Evolutionary conservation across 2,113 vertebrate genomes (phyloP).

Genomic region (Eidolon helvum): DNA sequence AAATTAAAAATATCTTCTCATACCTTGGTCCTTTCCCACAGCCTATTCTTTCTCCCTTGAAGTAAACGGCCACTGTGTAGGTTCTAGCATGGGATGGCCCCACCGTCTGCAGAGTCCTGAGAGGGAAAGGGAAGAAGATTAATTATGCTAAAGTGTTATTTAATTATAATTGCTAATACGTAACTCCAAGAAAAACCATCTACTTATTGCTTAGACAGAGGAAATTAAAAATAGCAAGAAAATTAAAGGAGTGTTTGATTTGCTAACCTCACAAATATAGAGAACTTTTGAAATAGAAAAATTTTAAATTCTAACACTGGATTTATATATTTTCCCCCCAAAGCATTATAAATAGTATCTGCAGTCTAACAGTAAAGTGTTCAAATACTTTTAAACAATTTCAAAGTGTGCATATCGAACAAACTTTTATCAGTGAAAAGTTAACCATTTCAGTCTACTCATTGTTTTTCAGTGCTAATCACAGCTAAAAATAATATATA

Average conservation of each 20-base stretch:
- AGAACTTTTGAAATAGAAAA: background rate
- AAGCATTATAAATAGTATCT: background rate
- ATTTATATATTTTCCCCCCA: background rate
- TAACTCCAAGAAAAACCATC: background rate
- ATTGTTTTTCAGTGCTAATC: background rate
- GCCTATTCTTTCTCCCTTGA: slow-evolving; percentile 98
- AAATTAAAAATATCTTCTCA: background rate
- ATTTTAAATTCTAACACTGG: background rate
- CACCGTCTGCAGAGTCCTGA: slow-evolving; percentile 97
- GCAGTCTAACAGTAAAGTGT: background rate
- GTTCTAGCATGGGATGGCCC: slow-evolving; percentile 97
- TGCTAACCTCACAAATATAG: background rate
- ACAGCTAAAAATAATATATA: background rate
- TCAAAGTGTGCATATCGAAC: background rate
- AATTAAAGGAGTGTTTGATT: background rate
- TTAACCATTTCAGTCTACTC: background rate
- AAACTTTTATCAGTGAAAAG: background rate
- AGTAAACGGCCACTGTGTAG: slow-evolving; percentile 98
- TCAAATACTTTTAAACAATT: slow-evolving; percentile 32
- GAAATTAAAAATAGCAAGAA: background rate
- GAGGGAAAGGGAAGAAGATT: slow-evolving; percentile 41
- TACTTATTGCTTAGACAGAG: background rate
- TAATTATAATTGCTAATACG: background rate
- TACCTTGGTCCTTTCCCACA: slow-evolving; percentile 99
- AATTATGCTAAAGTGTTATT: background rate